Evolutionary conservation across 1,140 invertebrate genomes (phyloP).

Genomic region (Proctacanthus coquilletti): DNA sequence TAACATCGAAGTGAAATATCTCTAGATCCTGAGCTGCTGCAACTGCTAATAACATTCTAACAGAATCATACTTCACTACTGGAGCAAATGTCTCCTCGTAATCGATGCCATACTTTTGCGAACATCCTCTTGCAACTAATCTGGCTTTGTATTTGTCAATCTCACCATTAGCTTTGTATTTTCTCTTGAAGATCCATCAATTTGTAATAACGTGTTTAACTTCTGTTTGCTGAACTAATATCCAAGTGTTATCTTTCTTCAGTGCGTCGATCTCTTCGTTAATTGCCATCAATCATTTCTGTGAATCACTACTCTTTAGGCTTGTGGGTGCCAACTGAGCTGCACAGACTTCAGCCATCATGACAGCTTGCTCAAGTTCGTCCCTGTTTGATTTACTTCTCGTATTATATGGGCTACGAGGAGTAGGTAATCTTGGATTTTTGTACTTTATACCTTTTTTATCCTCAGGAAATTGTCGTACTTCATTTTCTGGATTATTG

Average conservation of each 20-base stretch:
- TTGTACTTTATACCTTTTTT: background rate
- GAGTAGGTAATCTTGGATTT: background rate
- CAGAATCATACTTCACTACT: slow-evolving; percentile 12
- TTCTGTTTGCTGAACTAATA: slow-evolving; percentile 16
- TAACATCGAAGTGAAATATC: slow-evolving; percentile 19
- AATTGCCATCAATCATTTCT: slow-evolving; percentile 19
- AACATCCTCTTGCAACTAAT: slow-evolving; percentile 25
- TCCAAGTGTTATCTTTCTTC: slow-evolving; percentile 25
- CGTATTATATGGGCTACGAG: slow-evolving; percentile 4
- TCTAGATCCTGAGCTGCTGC: slow-evolving; percentile 14
- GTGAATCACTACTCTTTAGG: background rate
- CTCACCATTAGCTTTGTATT: slow-evolving; percentile 7
- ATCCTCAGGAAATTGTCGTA: no score
- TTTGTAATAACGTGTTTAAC: slow-evolving; percentile 14
- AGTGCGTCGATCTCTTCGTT: slow-evolving; percentile 23
- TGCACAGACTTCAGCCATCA: background rate
- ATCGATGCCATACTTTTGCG: slow-evolving; percentile 21
- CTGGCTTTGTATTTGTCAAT: slow-evolving; percentile 20
- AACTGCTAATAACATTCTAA: slow-evolving; percentile 16
- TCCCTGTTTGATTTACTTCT: slow-evolving; percentile 2
- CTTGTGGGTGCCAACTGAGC: slow-evolving; percentile 1
- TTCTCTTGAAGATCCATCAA: slow-evolving; percentile 23
- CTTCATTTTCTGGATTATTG: background rate
- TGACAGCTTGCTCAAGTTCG: background rate
- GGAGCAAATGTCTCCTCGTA: slow-evolving; percentile 14